Evolutionary conservation across 2,888 invertebrate species (phyloP), one percentile per base, ranked within the genome.

Genomic region (Acanthosepion esculentum): DNA sequence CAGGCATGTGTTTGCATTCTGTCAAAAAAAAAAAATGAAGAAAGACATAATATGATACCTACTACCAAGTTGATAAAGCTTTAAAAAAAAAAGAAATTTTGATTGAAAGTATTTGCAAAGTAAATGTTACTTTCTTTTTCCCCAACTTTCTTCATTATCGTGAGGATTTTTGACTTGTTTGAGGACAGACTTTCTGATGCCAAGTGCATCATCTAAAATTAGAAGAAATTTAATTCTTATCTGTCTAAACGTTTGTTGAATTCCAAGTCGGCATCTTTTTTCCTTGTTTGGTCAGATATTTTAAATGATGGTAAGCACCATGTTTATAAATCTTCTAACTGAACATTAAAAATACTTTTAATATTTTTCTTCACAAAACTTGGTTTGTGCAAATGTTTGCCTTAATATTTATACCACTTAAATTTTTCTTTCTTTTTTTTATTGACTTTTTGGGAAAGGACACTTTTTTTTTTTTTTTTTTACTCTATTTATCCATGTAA

Each of bases 261-360:
- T 78, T 78, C 78, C 4, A 15, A n/a, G n/a, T n/a, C 12, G n/a
- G 12, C 29, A n/a, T 3, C n/a, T n/a, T 78, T 78, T 78, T n/a
- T n/a, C 78, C 78, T 78, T 78, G n/a, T 78, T 78, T 78, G 78
- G 78, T 78, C n/a, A 78, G 33, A 78, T 78, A 78, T n/a, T 78
- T 78, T n/a, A 10, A n/a, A 55, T 78, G n/a, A 4, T n/a, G n/a
- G 3, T 78, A n/a, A n/a, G 15, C n/a, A 15, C 78, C 78, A n/a
- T 78, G n/a, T 78, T 78, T n/a, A 78, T 15, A 78, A 33, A 78
- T 78, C n/a, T 12, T 20, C n/a, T 78, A 3, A 1, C 78, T 78
- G 23, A 78, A 78, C 78, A 33, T n/a, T n/a, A 12, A n/a, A 78
- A 78, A 78, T 20, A 20, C 23, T 23, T 59, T 23, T 59, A 23